Evolutionary conservation across 2,113 vertebrate genomes (phyloP).

Genomic region (Phoenicopterus ruber): DNA sequence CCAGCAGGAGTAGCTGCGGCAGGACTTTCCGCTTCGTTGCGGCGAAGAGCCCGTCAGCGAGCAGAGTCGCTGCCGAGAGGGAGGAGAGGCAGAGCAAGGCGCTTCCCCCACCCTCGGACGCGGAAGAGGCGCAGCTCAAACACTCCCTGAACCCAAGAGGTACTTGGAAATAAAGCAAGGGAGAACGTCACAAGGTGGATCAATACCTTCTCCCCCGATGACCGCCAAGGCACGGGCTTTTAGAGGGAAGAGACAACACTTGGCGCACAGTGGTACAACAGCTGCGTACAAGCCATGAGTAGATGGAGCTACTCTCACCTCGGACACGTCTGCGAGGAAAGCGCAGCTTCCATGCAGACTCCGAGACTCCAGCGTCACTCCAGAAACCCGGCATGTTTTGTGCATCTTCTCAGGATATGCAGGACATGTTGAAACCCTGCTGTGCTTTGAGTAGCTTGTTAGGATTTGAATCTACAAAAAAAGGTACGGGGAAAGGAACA

Average conservation of each 20-base stretch:
- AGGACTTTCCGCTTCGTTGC: neutral
- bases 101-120: neutral
- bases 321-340: neutral
- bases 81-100: neutral
- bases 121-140: neutral
- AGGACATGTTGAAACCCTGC: neutral
- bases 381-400: neutral
- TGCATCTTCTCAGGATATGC: neutral
- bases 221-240: neutral
- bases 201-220: neutral
- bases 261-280: rapidly evolving
- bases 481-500: neutral
- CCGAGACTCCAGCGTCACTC: neutral
- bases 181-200: neutral
- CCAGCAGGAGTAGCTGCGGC: neutral
- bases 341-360: neutral
- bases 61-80: neutral
- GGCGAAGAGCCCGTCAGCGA: neutral
- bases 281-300: neutral
- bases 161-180: neutral
- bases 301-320: neutral
- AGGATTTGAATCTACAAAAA: neutral
- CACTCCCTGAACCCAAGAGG: neutral
- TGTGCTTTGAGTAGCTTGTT: neutral
- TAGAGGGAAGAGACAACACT: neutral